Conservation (phyloP, 2,113 vertebrate species). For the Ceyx margarethae region DNA sequence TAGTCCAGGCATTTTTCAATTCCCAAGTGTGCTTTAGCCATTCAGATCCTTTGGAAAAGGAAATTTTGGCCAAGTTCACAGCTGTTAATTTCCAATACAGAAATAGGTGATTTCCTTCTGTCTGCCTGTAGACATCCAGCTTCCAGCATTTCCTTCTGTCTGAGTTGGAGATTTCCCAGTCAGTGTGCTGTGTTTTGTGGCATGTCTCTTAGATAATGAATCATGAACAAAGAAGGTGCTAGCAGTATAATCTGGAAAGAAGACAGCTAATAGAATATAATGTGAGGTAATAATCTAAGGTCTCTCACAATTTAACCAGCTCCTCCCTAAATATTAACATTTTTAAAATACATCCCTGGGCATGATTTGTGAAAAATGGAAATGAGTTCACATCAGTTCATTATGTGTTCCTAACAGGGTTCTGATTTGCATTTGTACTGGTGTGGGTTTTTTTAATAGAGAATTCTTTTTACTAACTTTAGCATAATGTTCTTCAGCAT, state of each 20-base stretch:
- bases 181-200: not conserved
- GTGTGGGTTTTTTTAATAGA: not conserved
- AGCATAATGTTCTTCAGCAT: not conserved
- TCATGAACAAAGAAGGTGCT: not conserved
- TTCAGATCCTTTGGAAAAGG: not conserved
- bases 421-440: not conserved
- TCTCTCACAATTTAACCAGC: not conserved
- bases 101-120: not conserved
- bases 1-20: not conserved
- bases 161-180: not conserved
- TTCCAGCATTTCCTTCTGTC: not conserved
- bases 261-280: constrained; percentile 8
- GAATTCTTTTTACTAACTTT: not conserved
- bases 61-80: not conserved
- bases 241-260: not conserved
- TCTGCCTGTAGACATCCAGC: not conserved
- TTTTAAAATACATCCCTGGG: not conserved
- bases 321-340: constrained; percentile 7
- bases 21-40: not conserved
- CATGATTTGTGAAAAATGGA: constrained; percentile 13
- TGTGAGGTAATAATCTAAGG: not conserved
- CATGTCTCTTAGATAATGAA: not conserved
- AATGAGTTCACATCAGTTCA: not conserved
- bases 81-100: not conserved
- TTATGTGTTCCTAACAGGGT: not conserved